phyloP scores from a whole-genome alignment of 2,113 vertebrate genomes.

The Gymnogyps californianus region DNA sequence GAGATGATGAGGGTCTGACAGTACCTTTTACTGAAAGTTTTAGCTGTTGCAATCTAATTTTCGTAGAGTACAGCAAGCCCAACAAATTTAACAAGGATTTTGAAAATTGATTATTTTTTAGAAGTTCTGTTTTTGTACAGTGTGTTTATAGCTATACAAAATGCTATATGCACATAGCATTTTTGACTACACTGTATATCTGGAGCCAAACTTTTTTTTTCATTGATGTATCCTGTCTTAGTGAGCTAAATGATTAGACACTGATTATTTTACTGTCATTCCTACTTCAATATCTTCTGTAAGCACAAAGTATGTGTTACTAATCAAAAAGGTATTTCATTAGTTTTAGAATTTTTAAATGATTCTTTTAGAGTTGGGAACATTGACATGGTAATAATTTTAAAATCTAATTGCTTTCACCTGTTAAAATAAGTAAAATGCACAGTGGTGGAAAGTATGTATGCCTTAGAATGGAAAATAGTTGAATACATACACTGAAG shows the following conservation, averaged over 20 bases:
- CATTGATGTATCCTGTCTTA: not conserved
- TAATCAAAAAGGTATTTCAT: slow-evolving; percentile 48
- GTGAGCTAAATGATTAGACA: not conserved
- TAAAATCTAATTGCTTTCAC: slow-evolving; percentile 74
- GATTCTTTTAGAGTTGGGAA: slow-evolving; percentile 31
- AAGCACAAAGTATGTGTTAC: slow-evolving; percentile 23
- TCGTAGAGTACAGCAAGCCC: slow-evolving; percentile 30
- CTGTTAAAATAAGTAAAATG: slow-evolving; percentile 75
- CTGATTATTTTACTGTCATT: not conserved
- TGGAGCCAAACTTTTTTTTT: not conserved
- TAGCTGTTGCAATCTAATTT: slow-evolving; percentile 57
- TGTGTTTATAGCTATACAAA: not conserved
- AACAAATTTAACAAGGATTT: not conserved
- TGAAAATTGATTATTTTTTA: not conserved
- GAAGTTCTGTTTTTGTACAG: not conserved
- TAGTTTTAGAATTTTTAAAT: slow-evolving; percentile 42
- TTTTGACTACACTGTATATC: not conserved
- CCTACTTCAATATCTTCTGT: not conserved
- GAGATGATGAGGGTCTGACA: slow-evolving; percentile 43
- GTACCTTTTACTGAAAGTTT: slow-evolving; percentile 53
- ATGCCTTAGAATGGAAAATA: slow-evolving; percentile 57
- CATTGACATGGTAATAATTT: slow-evolving; percentile 53
- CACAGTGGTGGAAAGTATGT: slow-evolving; percentile 48
- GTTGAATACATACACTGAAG: slow-evolving; percentile 38
- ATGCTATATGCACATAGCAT: not conserved